Evolutionary conservation across 2,888 invertebrate genomes (phyloP).

Genomic region (Thysanoteuthis rhombus): DNA sequence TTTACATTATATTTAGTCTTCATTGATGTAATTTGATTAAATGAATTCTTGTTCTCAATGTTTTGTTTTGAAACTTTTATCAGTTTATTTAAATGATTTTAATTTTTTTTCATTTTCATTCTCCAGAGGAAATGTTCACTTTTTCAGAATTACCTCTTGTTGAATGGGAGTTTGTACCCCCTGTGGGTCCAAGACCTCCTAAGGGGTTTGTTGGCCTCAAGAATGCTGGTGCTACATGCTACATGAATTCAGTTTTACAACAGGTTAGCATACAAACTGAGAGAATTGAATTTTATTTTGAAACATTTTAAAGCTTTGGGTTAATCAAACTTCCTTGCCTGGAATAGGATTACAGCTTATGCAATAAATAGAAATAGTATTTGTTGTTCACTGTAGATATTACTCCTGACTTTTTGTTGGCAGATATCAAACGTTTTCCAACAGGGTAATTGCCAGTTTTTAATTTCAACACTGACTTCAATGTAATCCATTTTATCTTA

Average conservation of each 20-base stretch:
- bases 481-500: not conserved
- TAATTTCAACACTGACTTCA: not conserved
- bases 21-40: not conserved
- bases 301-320: not conserved
- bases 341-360: not conserved
- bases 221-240: slow-evolving; percentile 98
- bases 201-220: slow-evolving; percentile 96
- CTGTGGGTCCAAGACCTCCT: slow-evolving; percentile 87
- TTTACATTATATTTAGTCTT: not conserved
- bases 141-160: slow-evolving; percentile 77
- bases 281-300: not conserved
- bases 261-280: slow-evolving; percentile 72
- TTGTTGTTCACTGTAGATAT: not conserved
- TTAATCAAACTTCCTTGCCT: too few species aligned
- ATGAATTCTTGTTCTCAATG: not conserved
- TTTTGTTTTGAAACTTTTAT: not conserved
- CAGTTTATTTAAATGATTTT: slow-evolving; percentile 17
- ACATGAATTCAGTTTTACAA: slow-evolving; percentile 98
- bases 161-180: slow-evolving; percentile 98
- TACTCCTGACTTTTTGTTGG: not conserved
- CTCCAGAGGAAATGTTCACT: slow-evolving; percentile 30
- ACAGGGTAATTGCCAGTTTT: not conserved
- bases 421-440: not conserved
- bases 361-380: not conserved
- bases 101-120: slow-evolving; percentile 26